A percentile compares a stretch with the other conserved stretches of the same genome.
These are phyloP conservation scores for Erithacus rubecula DNA, from an alignment of 2,797 vertebrate genomes.

Conservation along the genomic window DNA sequence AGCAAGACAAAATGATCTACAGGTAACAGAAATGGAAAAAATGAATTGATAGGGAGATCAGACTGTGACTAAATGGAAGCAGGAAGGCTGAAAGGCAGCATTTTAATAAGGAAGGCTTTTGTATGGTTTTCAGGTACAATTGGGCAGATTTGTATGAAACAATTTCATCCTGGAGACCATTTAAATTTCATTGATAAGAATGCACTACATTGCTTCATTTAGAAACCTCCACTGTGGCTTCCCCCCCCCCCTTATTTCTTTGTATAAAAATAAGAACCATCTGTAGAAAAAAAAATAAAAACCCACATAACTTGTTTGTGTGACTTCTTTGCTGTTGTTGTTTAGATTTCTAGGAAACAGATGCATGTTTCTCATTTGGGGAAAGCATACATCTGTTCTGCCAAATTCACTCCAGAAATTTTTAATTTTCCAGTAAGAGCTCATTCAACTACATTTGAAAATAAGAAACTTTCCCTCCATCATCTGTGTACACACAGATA, in stretches of 20 bases:
- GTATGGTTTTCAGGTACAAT: not conserved
- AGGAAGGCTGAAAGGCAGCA: constrained; percentile 55
- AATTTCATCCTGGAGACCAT: not conserved
- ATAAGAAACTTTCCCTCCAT: constrained; percentile 25
- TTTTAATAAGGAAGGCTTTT: constrained; percentile 26
- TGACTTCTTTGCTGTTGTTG: constrained; percentile 64
- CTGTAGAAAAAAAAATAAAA: not conserved
- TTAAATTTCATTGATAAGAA: constrained; percentile 50
- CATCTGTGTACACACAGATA: not conserved
- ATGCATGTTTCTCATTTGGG: constrained; percentile 65
- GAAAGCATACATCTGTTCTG: constrained; percentile 72
- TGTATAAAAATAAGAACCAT: constrained; percentile 65
- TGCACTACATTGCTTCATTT: constrained; percentile 20
- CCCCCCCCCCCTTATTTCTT: not conserved
- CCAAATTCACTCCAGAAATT: constrained; percentile 66
- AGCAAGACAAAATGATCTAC: constrained; percentile 56
- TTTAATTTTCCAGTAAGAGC: constrained; percentile 54
- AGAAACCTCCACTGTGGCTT: constrained; percentile 11
- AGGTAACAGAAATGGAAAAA: constrained; percentile 69
- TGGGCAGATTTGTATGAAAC: not conserved
- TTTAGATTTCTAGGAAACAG: constrained; percentile 76
- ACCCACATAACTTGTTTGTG: not conserved
- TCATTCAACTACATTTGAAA: constrained; percentile 45
- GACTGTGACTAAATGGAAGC: constrained; percentile 68
- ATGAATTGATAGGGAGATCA: constrained; percentile 57